Evolutionary conservation across 2,113 vertebrate species (phyloP), one percentile per base, ranked within the genome.

Genomic region (Aldabrachelys gigantea): DNA sequence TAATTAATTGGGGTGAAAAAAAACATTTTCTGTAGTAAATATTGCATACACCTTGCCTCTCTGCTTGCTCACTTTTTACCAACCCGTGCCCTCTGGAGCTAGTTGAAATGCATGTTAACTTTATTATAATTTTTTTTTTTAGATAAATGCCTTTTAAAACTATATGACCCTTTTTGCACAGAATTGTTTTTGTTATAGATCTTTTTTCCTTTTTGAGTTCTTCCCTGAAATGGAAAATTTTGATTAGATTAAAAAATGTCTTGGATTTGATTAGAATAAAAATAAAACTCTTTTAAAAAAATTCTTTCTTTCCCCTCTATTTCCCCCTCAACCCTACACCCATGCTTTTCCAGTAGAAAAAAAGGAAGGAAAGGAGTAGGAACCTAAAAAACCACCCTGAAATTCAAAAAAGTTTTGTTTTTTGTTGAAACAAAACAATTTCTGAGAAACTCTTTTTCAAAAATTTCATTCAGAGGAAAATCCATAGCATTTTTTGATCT

Each of bases 1-100:
- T 87, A 88, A 86, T 91, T 87, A 84, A n/a, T 10, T 93, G 52
- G 52, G 22, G 31, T 93, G 83, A 91, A 29, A 38, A 62, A 89
- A 76, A 80, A 80, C 7, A 90, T 86, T 94, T 50, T 79, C 3
- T n/a, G n/a, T n/a, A 85, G 69, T 35, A 80, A 91, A 78, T 79
- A 84, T 2, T 21, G 1, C 13, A 81, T 7, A 4, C 53, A 4
- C 65, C 22, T 81, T n/a, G 44, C 8, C 24, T 82, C 44, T 49
- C 6, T 88, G 22, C 49, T 89, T 35, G 57, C 10, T 80, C 53
- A 1, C 65, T 38, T 72, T 72, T 89, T 89, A 59, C 41, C 9
- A 47, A 84, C 22, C 17, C 10, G 5, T 22, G n/a, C 19, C 8
- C 21, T 59, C 16, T 53, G 35, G 5, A 88, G 49, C 69, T 14